phyloP scores from a whole-genome alignment of 2,113 vertebrate species.

The Antigone vipio region DNA sequence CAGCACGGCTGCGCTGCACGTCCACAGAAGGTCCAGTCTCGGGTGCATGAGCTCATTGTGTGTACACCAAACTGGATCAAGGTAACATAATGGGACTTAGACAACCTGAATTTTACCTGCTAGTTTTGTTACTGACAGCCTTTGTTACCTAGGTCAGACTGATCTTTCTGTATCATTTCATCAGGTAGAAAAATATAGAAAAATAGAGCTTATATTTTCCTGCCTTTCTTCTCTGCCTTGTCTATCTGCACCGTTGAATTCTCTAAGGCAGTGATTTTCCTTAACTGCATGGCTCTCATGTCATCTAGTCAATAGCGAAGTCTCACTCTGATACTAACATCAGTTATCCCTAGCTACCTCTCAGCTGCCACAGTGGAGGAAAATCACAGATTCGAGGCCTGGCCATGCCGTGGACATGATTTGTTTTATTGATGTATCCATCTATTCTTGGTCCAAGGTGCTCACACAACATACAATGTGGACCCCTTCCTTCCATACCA shows the following conservation, averaged over 20 bases:
- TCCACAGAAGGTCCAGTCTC: not conserved
- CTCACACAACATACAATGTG: fast-evolving
- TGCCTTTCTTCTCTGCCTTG: not conserved
- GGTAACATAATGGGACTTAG: not conserved
- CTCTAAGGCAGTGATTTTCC: not conserved
- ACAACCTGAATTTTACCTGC: not conserved
- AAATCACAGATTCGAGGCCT: not conserved
- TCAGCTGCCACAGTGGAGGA: not conserved
- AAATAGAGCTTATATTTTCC: not conserved
- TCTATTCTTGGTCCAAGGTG: not conserved
- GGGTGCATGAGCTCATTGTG: fast-evolving
- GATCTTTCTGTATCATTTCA: not conserved
- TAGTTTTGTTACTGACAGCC: not conserved
- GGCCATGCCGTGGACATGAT: not conserved
- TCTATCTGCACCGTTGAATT: not conserved
- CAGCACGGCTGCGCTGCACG: not conserved
- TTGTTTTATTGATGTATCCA: not conserved
- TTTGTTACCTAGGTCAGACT: not conserved
- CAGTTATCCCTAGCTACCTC: not conserved
- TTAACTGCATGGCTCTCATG: not conserved
- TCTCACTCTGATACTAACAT: not conserved
- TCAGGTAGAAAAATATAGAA: not conserved
- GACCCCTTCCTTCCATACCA: not conserved
- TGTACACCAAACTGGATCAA: not conserved
- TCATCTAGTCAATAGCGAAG: not conserved